Evolutionary conservation across 2,888 invertebrate species (phyloP), one percentile per base, ranked within the genome.

Genomic region (Odontomyia ornata): DNA sequence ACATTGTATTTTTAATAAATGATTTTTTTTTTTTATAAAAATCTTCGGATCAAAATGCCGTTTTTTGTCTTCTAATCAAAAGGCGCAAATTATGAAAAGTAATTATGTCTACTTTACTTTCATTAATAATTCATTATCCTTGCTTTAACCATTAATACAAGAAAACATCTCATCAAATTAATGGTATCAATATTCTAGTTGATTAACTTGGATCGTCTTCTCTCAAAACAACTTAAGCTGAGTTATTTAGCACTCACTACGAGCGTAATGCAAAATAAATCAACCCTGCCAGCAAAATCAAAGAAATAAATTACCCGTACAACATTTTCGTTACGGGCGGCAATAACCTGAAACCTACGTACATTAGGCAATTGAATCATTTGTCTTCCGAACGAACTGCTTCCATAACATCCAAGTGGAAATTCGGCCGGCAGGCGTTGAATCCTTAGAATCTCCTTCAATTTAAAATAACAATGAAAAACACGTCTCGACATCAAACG

Each of bases 401-500:
- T 25, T 25, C 60, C 0, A 21, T 15, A 23, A 25, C 25, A 15
- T 13, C 9, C 5, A 9, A 60, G 60, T 4, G 21, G 23, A 60
- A 60, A 60, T 9, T 60, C 60, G 21, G 60, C 11, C 46, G 5
- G 13, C 23, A 69, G 30, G 47, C 52, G 21, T 1, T 13, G 28
- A 73, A 73, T 43, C 73, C 25, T 30, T 57, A 21, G 36, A 73
- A 73, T 36, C 27, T 30, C 36, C 60, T 36, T 73, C 73, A 60
- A 73, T 73, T 73, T 73, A 73, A 73, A 73, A 43, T 36, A 73
- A 72, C 72, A 72, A 72, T 30, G 72, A 72, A 72, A 65, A 72
- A 73, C 73, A 60, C 73, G 73, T 73, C 36, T 25, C 73, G 60
- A 73, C 73, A 72, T 72, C 71, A 23, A 60, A 60, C 73, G 30